phyloP scores from a whole-genome alignment of 2,888 invertebrate genomes.

The Cerastoderma edule region DNA sequence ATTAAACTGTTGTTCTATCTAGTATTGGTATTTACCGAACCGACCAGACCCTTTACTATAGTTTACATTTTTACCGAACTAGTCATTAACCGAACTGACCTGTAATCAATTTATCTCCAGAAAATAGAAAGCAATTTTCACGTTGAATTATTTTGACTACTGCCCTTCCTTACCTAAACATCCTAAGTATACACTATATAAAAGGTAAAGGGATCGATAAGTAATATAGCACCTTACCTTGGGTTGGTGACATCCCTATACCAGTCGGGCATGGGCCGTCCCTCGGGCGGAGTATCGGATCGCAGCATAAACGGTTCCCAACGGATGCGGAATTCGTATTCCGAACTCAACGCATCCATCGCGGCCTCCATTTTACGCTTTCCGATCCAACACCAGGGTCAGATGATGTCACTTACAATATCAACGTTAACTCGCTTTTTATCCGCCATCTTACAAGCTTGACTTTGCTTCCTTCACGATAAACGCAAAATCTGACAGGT shows the following conservation, averaged over 20 bases:
- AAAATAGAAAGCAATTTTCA: too few species aligned
- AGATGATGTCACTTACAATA: slow-evolving; percentile 80
- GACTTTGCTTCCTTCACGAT: not conserved
- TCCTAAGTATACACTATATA: too few species aligned
- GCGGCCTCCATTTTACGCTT: slow-evolving; percentile 80
- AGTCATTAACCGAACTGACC: too few species aligned
- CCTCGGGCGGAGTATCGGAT: slow-evolving; percentile 76
- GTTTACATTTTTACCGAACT: too few species aligned
- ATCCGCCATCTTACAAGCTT: slow-evolving; percentile 37
- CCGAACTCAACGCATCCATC: slow-evolving; percentile 71
- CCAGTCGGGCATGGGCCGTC: slow-evolving; percentile 71
- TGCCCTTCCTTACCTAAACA: too few species aligned
- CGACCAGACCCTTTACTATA: too few species aligned
- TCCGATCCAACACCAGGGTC: slow-evolving; percentile 83
- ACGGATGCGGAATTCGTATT: slow-evolving; percentile 75
- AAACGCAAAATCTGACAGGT: not conserved
- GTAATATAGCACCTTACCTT: slow-evolving; percentile 59
- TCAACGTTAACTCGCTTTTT: slow-evolving; percentile 71
- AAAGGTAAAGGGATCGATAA: too few species aligned
- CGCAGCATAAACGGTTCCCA: slow-evolving; percentile 81
- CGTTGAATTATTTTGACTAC: too few species aligned
- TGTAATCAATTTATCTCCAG: too few species aligned
- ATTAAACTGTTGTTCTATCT: too few species aligned
- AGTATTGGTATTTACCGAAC: too few species aligned
- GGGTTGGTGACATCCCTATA: slow-evolving; percentile 68